Conservation (phyloP, 2,113 vertebrate genomes). For the Tachuris rubrigastra region DNA sequence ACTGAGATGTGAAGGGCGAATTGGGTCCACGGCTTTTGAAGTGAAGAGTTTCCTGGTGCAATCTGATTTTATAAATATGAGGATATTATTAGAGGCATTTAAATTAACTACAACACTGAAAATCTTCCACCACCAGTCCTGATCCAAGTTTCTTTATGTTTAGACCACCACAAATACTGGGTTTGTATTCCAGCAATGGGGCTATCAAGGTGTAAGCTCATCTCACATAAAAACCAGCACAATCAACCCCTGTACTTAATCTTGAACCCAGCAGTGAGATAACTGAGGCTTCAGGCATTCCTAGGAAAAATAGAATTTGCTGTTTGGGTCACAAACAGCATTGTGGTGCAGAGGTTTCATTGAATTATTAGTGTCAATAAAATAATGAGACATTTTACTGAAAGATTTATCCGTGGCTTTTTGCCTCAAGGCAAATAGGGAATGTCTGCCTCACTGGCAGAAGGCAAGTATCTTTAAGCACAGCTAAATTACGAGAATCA, state of each 20-base stretch:
- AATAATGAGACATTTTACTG: neutral
- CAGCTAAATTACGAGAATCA: neutral
- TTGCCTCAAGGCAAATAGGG: neutral
- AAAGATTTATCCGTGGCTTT: neutral
- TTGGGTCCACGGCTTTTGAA: accelerated
- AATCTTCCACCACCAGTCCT: neutral
- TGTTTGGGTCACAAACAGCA: neutral
- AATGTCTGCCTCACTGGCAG: neutral
- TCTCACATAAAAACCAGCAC: neutral
- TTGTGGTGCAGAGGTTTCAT: accelerated
- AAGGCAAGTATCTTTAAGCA: neutral
- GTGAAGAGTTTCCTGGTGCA: neutral
- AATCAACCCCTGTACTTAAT: neutral
- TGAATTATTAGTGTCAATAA: neutral
- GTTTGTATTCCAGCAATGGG: neutral
- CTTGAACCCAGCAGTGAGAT: neutral
- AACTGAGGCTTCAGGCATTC: neutral
- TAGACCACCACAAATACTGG: neutral
- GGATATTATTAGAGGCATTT: neutral
- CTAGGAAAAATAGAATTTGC: neutral
- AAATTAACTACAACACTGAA: neutral
- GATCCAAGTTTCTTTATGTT: neutral
- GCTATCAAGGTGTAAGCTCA: neutral
- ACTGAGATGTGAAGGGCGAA: neutral
- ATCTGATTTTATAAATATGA: neutral